Conservation (phyloP, 2,113 vertebrate genomes). For the Dasyornis broadbenti region DNA sequence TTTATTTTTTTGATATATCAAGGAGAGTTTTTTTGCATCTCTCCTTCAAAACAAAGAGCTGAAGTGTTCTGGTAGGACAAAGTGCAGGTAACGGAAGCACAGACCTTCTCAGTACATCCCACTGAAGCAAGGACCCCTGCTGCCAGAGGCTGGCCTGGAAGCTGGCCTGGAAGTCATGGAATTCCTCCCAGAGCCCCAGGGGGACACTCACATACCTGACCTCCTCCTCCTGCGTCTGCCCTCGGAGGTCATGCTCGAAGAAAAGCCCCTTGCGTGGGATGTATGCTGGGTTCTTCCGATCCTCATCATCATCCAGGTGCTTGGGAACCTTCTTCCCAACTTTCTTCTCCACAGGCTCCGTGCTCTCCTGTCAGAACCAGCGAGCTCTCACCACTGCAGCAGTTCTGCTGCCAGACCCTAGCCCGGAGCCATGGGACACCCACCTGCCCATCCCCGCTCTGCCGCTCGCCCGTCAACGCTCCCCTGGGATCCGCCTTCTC, state of each 20-base stretch:
- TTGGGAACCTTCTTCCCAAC: slow-evolving; percentile 79
- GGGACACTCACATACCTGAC: slow-evolving; percentile 70
- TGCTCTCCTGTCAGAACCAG: slow-evolving; percentile 84
- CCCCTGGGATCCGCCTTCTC: slow-evolving; percentile 81
- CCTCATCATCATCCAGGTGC: slow-evolving; percentile 94
- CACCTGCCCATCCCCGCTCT: slow-evolving; percentile 97
- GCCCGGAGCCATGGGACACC: background rate
- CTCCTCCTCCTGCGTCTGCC: slow-evolving; percentile 92
- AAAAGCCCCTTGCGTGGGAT: slow-evolving; percentile 96
- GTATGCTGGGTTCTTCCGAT: slow-evolving; percentile 94
- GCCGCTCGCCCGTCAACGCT: slow-evolving; percentile 86
- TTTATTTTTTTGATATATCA: too few relatives aligned
- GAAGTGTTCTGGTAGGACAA: background rate
- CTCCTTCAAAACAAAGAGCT: background rate
- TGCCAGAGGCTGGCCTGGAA: background rate
- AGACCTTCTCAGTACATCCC: background rate
- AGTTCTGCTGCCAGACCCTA: background rate
- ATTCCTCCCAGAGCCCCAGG: background rate
- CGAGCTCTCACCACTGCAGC: slow-evolving; percentile 47
- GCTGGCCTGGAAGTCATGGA: background rate
- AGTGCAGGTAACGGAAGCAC: accelerated
- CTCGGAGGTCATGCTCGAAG: slow-evolving; percentile 95
- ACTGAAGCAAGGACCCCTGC: background rate
- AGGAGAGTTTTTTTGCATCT: background rate
- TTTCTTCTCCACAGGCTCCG: slow-evolving; percentile 89